Conservation (phyloP, 2,888 invertebrate genomes). For the Plagiodera versicolora region DNA sequence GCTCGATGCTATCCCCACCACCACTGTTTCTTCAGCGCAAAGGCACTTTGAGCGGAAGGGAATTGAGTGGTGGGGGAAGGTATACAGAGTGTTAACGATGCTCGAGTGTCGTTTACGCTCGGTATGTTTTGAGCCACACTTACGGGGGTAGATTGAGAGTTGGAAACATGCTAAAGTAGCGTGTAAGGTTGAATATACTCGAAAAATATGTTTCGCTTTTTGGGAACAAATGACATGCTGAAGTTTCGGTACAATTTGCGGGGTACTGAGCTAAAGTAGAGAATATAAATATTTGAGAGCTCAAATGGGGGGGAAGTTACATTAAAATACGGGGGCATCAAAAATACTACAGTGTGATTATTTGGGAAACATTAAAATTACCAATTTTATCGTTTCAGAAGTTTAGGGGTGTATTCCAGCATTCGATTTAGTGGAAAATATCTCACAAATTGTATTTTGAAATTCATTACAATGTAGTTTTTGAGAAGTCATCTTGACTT, state of each 20-base stretch:
- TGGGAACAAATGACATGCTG: neutral
- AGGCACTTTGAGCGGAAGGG: neutral
- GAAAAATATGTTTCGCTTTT: neutral
- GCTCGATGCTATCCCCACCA: neutral
- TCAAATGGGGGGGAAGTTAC: neutral
- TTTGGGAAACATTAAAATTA: neutral
- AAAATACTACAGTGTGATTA: neutral
- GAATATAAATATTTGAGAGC: neutral
- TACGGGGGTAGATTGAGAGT: conserved; percentile 15
- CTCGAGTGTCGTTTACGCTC: neutral
- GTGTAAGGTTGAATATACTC: conserved; percentile 2
- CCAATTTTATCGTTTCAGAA: neutral
- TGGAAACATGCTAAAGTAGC: conserved; percentile 25
- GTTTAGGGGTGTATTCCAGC: neutral
- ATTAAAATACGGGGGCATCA: conserved; percentile 7
- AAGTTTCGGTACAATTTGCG: neutral
- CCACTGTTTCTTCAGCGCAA: neutral
- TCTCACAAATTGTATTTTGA: neutral
- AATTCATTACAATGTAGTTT: neutral
- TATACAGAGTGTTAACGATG: neutral
- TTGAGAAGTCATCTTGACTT: no score
- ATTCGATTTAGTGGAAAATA: neutral
- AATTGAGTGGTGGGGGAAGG: neutral
- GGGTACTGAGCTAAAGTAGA: neutral
- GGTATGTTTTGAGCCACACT: conserved; percentile 2